Conservation (phyloP, 64 coral and sea anemone species). For the Pocillopora verrucosa region DNA sequence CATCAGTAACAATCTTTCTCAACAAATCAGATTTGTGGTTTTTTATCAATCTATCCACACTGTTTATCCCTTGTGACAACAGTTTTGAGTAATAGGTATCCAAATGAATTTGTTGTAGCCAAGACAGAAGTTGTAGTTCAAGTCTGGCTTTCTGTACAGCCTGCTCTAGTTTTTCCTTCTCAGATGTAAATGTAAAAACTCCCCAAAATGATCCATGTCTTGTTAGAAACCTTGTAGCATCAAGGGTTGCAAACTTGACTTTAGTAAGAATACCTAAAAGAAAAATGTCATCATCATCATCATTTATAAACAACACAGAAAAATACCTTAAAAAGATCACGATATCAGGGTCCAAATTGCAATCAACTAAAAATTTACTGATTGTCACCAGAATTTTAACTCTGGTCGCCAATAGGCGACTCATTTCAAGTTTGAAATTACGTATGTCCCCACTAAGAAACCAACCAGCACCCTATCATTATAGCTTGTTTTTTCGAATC, state of each 20-base stretch:
- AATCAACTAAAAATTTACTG: too few relatives aligned
- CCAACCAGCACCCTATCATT: too few relatives aligned
- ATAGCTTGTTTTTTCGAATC: too few relatives aligned
- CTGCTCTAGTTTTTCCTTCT: constrained; percentile 51
- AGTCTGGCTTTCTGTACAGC: constrained; percentile 57
- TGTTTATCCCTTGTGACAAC: constrained; percentile 48
- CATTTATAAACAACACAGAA: background rate
- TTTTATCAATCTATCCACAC: constrained; percentile 27
- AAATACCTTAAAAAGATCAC: background rate
- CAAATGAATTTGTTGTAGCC: constrained; percentile 42
- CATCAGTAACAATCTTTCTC: constrained; percentile 3
- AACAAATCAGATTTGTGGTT: constrained; percentile 34
- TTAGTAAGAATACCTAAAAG: constrained; percentile 36
- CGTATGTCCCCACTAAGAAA: background rate
- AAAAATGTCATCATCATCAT: constrained; percentile 16
- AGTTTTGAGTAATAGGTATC: constrained; percentile 47
- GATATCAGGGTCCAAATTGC: background rate
- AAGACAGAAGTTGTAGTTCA: constrained; percentile 46
- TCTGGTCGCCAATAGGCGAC: too few relatives aligned
- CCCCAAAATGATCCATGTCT: constrained; percentile 29
- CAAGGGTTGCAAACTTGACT: constrained; percentile 41
- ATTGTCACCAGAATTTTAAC: too few relatives aligned
- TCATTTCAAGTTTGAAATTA: too few relatives aligned
- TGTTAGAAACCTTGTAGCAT: constrained; percentile 43
- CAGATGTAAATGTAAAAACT: constrained; percentile 13